phyloP scores from a whole-genome alignment of 2,797 vertebrate genomes.

The Etheostoma nigrum region DNA sequence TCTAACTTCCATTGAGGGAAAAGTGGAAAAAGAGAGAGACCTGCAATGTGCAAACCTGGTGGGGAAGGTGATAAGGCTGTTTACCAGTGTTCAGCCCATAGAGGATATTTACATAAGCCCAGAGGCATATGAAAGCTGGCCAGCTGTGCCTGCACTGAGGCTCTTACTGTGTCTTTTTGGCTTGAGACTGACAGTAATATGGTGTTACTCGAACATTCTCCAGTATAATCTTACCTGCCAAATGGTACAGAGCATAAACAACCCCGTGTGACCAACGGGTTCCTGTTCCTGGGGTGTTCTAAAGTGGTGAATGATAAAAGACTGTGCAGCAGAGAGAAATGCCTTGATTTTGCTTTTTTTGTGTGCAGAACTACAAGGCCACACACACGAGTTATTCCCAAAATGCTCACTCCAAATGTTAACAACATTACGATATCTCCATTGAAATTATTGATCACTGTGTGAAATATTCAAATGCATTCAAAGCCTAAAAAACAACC shows the following conservation, averaged over 20 bases:
- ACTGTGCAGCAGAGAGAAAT: constrained; percentile 7
- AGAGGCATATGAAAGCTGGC: constrained; percentile 69
- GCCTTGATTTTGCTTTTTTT: constrained; percentile 7
- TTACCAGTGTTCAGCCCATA: constrained; percentile 71
- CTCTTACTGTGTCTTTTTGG: constrained; percentile 65
- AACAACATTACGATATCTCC: neutral
- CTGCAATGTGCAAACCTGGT: constrained; percentile 62
- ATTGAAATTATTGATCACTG: constrained; percentile 20
- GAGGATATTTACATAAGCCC: constrained; percentile 75
- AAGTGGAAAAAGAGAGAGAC: constrained; percentile 38
- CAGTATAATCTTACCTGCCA: constrained; percentile 70
- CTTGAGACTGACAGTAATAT: constrained; percentile 60
- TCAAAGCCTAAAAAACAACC: neutral
- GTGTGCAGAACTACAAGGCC: constrained; percentile 17
- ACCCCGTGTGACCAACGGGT: constrained; percentile 60
- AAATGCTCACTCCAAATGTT: neutral
- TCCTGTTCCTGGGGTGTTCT: constrained; percentile 30
- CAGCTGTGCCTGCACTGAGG: constrained; percentile 64
- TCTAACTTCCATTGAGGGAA: constrained; percentile 54
- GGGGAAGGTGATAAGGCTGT: constrained; percentile 77
- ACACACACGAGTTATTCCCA: neutral
- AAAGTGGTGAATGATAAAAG: constrained; percentile 35
- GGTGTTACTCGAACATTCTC: constrained; percentile 50
- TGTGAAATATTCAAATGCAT: constrained; percentile 24
- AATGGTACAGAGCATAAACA: constrained; percentile 60